Evolutionary conservation across 2,888 invertebrate species (phyloP), one percentile per base, ranked within the genome.

Genomic region (Patella ulyssiponensis): DNA sequence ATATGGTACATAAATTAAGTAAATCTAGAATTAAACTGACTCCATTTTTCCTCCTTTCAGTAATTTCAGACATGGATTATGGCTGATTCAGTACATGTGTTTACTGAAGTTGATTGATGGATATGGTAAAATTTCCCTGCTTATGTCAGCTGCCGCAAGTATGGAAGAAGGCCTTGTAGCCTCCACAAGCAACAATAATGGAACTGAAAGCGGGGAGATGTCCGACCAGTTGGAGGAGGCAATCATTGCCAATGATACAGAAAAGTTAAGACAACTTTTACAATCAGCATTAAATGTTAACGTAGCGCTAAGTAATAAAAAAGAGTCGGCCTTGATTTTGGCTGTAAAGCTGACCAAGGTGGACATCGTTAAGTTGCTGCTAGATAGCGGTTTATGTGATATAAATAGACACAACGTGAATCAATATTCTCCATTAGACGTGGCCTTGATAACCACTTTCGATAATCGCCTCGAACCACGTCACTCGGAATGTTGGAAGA

Each of bases 401-500:
- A 86, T 85, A 53, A 84, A 84, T 70, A 79, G 82, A 69, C 77
- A 84, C 11, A 88, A 88, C 77, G 81, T 86, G 12, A 86, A 86
- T 72, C 80, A 84, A 75, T 87, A 85, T 75, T 86, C 87, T 44
- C 83, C 87, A 2, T 79, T 88, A 20, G 88, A 88, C 76, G 79
- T 87, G 17, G 88, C 88, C 11, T 75, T 88, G 64, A 85, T 88
- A 12, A 86, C 86, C 75, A 84, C 86, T 9, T 88, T 86, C 82
- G 87, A 88, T 75, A 87, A 86, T 76, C 81, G 86, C 9, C 80
- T 84, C 15, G 87, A 87, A 75, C 85, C 85, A 54, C 80, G 85
- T n/a, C 86, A 86, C 64, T 81, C 84, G 17, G 81, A 84, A 51
- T 86, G 87, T 76, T 88, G 88, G 88, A 81, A 87, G 76, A 86